These are phyloP conservation scores for Polylopha cassiicola DNA, from an alignment of 2,888 invertebrate genomes.

Conservation along the genomic window DNA sequence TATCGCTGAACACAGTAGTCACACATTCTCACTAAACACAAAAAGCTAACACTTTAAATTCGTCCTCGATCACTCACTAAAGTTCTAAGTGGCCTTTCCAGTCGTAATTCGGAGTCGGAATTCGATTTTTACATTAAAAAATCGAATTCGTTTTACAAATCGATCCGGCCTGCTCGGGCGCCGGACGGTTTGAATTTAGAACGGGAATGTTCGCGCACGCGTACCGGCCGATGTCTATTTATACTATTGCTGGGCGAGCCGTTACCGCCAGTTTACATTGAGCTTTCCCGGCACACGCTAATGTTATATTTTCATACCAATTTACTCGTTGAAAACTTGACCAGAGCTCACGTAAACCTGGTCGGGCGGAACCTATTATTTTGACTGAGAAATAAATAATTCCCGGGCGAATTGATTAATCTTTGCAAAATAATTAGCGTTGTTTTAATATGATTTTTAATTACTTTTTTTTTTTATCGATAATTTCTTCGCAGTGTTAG, in stretches of 20 bases:
- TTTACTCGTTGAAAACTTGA: conserved; percentile 13
- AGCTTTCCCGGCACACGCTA: conserved; percentile 25
- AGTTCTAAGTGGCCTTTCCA: conserved; percentile 58
- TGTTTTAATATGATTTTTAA: not conserved
- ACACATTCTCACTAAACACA: conserved; percentile 57
- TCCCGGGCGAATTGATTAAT: conserved; percentile 35
- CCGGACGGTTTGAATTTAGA: conserved; percentile 62
- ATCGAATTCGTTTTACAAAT: conserved; percentile 38
- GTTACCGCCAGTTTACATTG: conserved; percentile 34
- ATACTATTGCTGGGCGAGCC: conserved; percentile 58
- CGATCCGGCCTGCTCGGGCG: conserved; percentile 59
- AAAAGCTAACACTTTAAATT: conserved; percentile 24
- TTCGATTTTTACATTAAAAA: conserved; percentile 40
- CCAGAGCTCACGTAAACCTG: conserved; percentile 31
- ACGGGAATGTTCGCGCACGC: conserved; percentile 45
- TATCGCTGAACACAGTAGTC: conserved; percentile 63
- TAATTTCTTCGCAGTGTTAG: too few species aligned
- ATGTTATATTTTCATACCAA: not conserved
- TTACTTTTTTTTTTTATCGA: too few species aligned
- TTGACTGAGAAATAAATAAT: conserved; percentile 43
- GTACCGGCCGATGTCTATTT: conserved; percentile 49
- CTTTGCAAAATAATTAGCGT: conserved; percentile 10
- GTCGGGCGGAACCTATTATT: conserved; percentile 32
- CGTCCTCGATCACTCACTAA: conserved; percentile 27
- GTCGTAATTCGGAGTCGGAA: conserved; percentile 57